These are phyloP conservation scores for Anoplolepis gracilipes DNA, from an alignment of 1,140 invertebrate genomes.

Conservation along the genomic window DNA sequence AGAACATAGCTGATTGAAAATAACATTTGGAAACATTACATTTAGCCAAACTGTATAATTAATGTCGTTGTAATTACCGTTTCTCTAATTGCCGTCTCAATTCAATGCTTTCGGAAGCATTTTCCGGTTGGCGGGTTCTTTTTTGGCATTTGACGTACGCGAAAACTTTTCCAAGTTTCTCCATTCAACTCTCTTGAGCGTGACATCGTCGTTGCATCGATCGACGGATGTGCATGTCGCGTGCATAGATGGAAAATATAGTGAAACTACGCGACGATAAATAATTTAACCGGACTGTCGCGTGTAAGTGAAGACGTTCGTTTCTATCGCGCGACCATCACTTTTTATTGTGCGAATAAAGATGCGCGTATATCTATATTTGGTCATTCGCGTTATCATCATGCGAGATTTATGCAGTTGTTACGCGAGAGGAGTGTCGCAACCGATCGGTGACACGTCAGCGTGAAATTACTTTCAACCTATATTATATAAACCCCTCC, in stretches of 20 bases:
- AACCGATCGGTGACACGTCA: neutral
- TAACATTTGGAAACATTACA: neutral
- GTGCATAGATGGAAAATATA: neutral
- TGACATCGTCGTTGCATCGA: constrained; percentile 6
- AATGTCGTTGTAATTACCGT: neutral
- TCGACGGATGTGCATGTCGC: constrained; percentile 15
- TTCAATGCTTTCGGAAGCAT: neutral
- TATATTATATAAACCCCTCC: too few species aligned
- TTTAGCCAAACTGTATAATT: neutral
- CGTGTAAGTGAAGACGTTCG: constrained; percentile 33
- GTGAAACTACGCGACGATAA: neutral
- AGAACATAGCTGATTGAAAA: neutral
- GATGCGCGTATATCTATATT: neutral
- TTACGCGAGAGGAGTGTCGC: neutral
- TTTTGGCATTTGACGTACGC: neutral
- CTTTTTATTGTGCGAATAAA: constrained; percentile 7
- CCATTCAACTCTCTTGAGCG: constrained; percentile 44
- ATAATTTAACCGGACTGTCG: constrained; percentile 46
- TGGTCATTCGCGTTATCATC: neutral
- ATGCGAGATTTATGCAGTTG: neutral
- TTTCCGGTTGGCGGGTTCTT: neutral
- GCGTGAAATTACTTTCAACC: constrained; percentile 5
- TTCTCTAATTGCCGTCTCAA: neutral
- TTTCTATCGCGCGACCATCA: constrained; percentile 14
- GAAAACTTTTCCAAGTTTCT: neutral